Evolutionary conservation across 2,888 invertebrate genomes (phyloP).

Genomic region (Plebejus melissa): DNA sequence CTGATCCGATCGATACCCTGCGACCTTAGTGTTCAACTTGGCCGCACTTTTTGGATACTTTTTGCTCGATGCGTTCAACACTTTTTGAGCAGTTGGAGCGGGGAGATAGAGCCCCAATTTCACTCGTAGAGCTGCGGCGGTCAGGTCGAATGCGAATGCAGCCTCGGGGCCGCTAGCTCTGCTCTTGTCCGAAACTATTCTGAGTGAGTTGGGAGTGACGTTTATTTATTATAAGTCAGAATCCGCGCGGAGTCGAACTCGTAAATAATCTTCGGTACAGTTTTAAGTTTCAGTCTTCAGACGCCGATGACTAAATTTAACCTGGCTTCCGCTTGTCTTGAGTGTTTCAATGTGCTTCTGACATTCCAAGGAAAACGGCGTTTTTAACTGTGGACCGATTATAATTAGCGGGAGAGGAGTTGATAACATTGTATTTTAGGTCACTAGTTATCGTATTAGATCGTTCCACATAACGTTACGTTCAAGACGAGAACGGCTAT

Average conservation of each 20-base stretch:
- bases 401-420: constrained; percentile 19
- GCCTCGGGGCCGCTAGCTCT: not conserved
- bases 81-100: not conserved
- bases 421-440: constrained; percentile 23
- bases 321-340: constrained; percentile 40
- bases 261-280: constrained; percentile 42
- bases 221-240: constrained; percentile 6
- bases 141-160: not conserved
- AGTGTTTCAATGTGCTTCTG: constrained; percentile 39
- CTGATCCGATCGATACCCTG: constrained; percentile 64
- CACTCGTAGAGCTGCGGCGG: constrained; percentile 7
- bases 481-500: not conserved
- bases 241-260: constrained; percentile 34
- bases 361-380: constrained; percentile 37
- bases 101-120: constrained; percentile 7
- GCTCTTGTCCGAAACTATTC: constrained; percentile 17
- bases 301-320: constrained; percentile 42
- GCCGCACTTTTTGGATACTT: constrained; percentile 29
- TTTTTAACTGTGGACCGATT: constrained; percentile 28
- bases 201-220: not conserved
- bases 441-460: constrained; percentile 1
- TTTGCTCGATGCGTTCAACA: not conserved
- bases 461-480: not conserved
- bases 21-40: constrained; percentile 58
- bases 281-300: constrained; percentile 42